Conservation (phyloP, 2,888 invertebrate species). For the Nysson spinosus region DNA sequence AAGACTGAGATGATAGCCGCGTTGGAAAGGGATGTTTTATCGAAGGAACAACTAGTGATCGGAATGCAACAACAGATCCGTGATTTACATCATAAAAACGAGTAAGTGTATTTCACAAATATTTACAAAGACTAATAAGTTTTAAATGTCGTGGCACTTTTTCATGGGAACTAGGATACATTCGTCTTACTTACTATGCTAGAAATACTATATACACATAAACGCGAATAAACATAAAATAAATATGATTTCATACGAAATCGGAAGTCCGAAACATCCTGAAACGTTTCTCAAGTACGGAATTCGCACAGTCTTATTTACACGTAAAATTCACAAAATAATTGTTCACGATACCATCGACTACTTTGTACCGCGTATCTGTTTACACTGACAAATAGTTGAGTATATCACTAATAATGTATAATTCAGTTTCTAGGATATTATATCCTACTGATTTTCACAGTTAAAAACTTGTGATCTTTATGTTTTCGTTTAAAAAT, state of each 20-base stretch:
- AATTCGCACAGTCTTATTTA: slow-evolving; percentile 39
- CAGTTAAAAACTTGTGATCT: slow-evolving; percentile 14
- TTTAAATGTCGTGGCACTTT: slow-evolving; percentile 19
- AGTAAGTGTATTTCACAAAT: slow-evolving; percentile 65
- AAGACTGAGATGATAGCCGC: slow-evolving; percentile 84
- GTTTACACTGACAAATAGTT: no score
- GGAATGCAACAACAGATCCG: slow-evolving; percentile 67
- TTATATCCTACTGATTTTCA: no score
- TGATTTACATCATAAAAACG: slow-evolving; percentile 70
- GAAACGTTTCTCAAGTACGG: not conserved
- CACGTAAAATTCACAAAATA: slow-evolving; percentile 6
- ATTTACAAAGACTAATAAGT: slow-evolving; percentile 13
- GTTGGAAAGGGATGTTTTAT: slow-evolving; percentile 83
- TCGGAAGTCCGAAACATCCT: not conserved
- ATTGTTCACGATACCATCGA: not conserved
- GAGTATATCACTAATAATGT: slow-evolving; percentile 18
- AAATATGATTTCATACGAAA: slow-evolving; percentile 24
- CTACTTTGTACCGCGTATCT: no score
- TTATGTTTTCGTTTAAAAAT: slow-evolving; percentile 80
- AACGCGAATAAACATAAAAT: slow-evolving; percentile 22
- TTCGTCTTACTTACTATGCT: not conserved
- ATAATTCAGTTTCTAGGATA: no score
- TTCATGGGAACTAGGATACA: slow-evolving; percentile 2
- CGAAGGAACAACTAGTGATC: slow-evolving; percentile 77
- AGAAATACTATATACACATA: slow-evolving; percentile 14